Evolutionary conservation across 2,888 invertebrate genomes (phyloP), one percentile per base, ranked within the genome.

Genomic region (Xylocampa areola): DNA sequence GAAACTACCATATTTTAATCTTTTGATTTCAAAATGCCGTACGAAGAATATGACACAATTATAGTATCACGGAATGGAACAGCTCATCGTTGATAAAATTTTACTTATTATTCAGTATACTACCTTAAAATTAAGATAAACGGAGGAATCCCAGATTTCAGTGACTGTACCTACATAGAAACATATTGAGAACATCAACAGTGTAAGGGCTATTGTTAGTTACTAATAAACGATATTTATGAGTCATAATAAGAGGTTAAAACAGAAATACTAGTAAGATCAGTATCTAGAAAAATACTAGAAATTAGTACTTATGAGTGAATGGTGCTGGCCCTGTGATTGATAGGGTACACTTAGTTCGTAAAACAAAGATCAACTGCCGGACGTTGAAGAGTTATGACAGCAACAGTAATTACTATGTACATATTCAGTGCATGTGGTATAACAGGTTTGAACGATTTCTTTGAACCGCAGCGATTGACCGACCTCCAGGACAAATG

Each of bases 1-100:
- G 78, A 81, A 81, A 82, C 78, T 81, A 77, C 75, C 76, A 40
- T 68, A 6, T 44, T 37, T 2, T 44, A 1, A 37, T 47, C 40
- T 58, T 65, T 67, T 54, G 1, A 40, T 70, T 43, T 39, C 7
- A n/a, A n/a, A n/a, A n/a, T n/a, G n/a, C n/a, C n/a, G n/a, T n/a
- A n/a, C n/a, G n/a, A n/a, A n/a, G n/a, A n/a, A n/a, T n/a, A n/a
- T n/a, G n/a, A n/a, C n/a, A n/a, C n/a, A n/a, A n/a, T n/a, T n/a
- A n/a, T n/a, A n/a, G n/a, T n/a, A n/a, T n/a, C n/a, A n/a, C n/a
- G 5, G 5, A 33, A 27, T 16, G 4, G 5, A 27, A 40, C 4
- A 25, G 11, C 1, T 10, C 23, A 30, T 32, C 16, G 27, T 8
- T 5, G 27, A n/a, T n/a, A n/a, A 32, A 54, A 54, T 36, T 2